These are phyloP conservation scores for Norana najaformis DNA, from an alignment of 2,888 invertebrate genomes.

Conservation along the genomic window DNA sequence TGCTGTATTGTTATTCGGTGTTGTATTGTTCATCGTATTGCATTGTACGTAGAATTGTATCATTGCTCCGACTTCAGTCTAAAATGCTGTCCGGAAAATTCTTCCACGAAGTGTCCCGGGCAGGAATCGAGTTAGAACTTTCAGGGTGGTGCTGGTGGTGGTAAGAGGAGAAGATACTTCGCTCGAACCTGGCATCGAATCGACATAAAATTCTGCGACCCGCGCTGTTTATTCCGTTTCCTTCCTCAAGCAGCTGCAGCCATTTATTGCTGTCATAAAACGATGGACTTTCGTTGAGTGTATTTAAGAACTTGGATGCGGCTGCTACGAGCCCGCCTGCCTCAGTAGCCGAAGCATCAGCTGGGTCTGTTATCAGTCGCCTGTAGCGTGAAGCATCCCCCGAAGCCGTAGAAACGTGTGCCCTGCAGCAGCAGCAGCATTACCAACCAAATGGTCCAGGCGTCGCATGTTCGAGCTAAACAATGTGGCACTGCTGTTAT, in stretches of 20 bases:
- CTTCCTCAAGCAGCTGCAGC: background rate
- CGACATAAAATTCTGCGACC: background rate
- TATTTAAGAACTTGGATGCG: background rate
- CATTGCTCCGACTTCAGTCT: background rate
- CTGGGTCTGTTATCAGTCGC: background rate
- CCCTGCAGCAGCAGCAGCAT: background rate
- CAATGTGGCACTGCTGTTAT: background rate
- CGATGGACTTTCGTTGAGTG: background rate
- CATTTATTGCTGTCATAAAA: conserved; percentile 24
- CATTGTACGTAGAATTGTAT: background rate
- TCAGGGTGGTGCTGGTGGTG: background rate
- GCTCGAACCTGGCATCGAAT: background rate
- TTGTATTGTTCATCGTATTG: no score
- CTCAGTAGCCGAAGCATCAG: background rate
- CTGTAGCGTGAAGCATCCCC: background rate
- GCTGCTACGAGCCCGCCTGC: background rate
- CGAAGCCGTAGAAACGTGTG: background rate
- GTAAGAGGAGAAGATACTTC: conserved; percentile 5
- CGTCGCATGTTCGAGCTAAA: background rate
- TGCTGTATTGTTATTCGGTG: no score
- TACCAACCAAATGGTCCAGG: conserved; percentile 2
- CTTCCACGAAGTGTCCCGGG: background rate
- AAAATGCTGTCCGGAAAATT: background rate
- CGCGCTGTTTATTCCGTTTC: background rate
- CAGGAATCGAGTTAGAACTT: background rate